Percentiles rank a stretch among this genome's conserved stretches.
Conservation (phyloP, 2,888 invertebrate species). For the Plagiodera versicolora region DNA sequence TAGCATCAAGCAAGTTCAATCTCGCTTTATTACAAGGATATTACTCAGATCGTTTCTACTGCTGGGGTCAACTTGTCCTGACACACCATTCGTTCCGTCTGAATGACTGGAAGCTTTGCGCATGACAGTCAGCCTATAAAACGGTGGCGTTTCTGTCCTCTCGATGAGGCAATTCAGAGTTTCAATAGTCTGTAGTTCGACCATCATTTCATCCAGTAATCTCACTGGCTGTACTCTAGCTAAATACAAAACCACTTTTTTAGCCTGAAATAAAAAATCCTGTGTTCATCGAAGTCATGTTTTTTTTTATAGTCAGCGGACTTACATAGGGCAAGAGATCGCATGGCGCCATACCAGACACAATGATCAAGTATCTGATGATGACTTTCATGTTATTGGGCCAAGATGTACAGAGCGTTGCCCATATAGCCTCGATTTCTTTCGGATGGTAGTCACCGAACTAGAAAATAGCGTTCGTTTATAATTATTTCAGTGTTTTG, state of each 20-base stretch:
- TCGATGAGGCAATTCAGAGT: slow-evolving; percentile 95
- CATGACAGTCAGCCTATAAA: slow-evolving; percentile 92
- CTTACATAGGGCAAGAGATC: slow-evolving; percentile 90
- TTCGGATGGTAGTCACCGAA: slow-evolving; percentile 95
- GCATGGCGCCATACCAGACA: slow-evolving; percentile 96
- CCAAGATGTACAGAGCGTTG: slow-evolving; percentile 93
- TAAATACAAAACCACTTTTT: slow-evolving; percentile 90
- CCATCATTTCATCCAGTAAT: slow-evolving; percentile 95
- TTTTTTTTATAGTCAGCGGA: slow-evolving; percentile 38
- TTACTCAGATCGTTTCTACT: slow-evolving; percentile 53
- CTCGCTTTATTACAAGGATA: too few relatives aligned
- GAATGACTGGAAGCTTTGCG: slow-evolving; percentile 86
- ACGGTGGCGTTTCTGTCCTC: slow-evolving; percentile 96
- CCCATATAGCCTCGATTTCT: slow-evolving; percentile 96
- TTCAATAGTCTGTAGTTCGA: slow-evolving; percentile 95
- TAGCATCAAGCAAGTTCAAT: too few relatives aligned
- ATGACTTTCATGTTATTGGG: slow-evolving; percentile 97
- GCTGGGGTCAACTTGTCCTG: slow-evolving; percentile 57
- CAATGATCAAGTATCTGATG: slow-evolving; percentile 92
- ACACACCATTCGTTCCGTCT: slow-evolving; percentile 60
- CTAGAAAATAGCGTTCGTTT: slow-evolving; percentile 55
- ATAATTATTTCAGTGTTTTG: not conserved
- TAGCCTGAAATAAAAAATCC: slow-evolving; percentile 67
- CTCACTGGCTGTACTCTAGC: slow-evolving; percentile 90
- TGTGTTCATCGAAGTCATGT: too few relatives aligned